Evolutionary conservation across 2,113 vertebrate species (phyloP).

Genomic region (Leptosomus discolor): DNA sequence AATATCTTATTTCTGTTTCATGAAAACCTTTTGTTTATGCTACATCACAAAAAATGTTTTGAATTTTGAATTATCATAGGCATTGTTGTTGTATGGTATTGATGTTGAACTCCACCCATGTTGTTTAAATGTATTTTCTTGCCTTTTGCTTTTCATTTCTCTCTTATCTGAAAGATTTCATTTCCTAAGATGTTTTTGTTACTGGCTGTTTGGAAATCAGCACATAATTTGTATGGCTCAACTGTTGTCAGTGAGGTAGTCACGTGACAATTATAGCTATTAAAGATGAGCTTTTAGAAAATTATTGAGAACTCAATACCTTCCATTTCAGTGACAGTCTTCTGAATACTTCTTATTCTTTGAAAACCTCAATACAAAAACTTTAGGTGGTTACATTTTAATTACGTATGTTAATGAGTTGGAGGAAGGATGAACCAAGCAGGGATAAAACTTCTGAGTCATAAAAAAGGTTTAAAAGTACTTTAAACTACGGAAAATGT

Average conservation of each 20-base stretch:
- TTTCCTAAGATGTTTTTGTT: background rate
- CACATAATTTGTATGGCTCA: background rate
- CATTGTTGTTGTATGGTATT: background rate
- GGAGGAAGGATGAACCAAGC: background rate
- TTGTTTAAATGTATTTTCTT: background rate
- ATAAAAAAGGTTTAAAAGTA: constrained; percentile 5
- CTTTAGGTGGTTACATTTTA: background rate
- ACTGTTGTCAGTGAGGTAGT: background rate
- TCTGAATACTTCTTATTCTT: background rate
- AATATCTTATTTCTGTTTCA: background rate
- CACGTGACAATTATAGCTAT: background rate
- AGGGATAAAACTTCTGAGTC: constrained; percentile 1
- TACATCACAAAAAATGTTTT: constrained; percentile 13
- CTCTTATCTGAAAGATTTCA: background rate
- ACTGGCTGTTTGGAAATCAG: background rate
- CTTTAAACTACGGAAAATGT: constrained; percentile 9
- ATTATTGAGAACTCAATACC: background rate
- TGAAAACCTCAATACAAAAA: background rate
- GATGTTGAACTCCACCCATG: background rate
- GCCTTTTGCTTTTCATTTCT: background rate
- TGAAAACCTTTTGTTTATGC: constrained; percentile 39
- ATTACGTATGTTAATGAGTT: background rate
- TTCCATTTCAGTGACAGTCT: background rate
- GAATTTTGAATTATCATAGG: background rate
- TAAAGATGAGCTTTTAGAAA: background rate